Base-by-base conservation (phyloP, 1,140 invertebrate genomes). In the Drosophila bifasciata region DNA sequence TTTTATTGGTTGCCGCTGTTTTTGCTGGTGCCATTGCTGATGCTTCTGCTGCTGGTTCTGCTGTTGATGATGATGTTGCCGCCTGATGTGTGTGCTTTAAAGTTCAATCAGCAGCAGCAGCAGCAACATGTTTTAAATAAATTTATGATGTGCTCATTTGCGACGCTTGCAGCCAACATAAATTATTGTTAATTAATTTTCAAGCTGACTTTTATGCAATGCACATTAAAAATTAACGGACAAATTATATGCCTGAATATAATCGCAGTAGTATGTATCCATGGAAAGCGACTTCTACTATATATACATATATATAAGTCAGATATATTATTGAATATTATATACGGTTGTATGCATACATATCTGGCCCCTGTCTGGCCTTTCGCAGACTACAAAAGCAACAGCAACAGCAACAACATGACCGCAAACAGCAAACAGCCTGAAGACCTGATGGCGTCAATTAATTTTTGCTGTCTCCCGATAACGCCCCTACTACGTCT, bases 101-200 rank as follows among this genome's bases (percentile, higher is more conserved):
- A 58, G 64, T 56, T 62, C 52, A 80, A 64, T 8, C 70, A 62
- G 61, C 64, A 69, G 62, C 64, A 60, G 9, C 70, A 62, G 61
- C 64, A 73, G 62, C 63, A 67, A 43, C 57, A 77, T 76, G 68
- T 76, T 75, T 75, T 67, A 72, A 76, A 85, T 77, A 79, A 77
- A 77, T 85, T 85, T 85, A 85, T 85, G 80, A 85, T 80, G 73
- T 77, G 80, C 79, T 83, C 79, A 80, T 81, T 83, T 83, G 80
- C 76, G 76, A 77, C 58, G 69, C 73, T 80, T 83, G 79, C 79
- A 81, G 79, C 68, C 74, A 21, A 78, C 83, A 86, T 88, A 86
- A 86, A 86, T 86, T 88, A 88, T 74, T 80, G 74, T 85, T 85
- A 85, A 86, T 85, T 85, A 86, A 85, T 86, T 68, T 74, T 59